Conservation (phyloP, 2,888 invertebrate species). For the Drosophila heteroneura region DNA sequence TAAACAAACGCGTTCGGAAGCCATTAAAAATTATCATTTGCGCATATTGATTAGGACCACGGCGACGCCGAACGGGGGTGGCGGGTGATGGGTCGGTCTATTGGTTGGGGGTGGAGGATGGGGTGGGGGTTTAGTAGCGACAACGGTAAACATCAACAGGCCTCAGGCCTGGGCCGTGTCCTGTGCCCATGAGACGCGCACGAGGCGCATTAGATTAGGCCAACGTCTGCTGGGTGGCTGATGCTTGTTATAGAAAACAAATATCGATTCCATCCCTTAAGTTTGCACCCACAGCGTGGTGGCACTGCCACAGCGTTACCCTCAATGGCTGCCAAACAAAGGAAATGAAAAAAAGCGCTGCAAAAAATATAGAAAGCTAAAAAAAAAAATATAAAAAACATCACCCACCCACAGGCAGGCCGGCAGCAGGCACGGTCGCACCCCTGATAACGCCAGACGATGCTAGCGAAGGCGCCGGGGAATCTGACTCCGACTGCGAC, state of each 20-base stretch:
- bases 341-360: constrained; percentile 69
- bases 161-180: constrained; percentile 26
- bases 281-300: constrained; percentile 66
- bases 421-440: constrained; percentile 22
- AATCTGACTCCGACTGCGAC: constrained; percentile 42
- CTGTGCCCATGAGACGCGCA: constrained; percentile 69
- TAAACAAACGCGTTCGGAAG: constrained; percentile 81
- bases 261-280: constrained; percentile 82
- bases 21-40: constrained; percentile 83
- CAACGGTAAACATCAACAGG: constrained; percentile 59
- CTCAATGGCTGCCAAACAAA: constrained; percentile 81
- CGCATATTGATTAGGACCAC: constrained; percentile 75
- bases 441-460: constrained; percentile 69
- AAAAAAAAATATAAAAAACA: constrained; percentile 58
- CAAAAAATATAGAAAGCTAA: constrained; percentile 43
- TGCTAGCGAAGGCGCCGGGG: constrained; percentile 44
- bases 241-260: constrained; percentile 76
- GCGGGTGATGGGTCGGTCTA: background rate
- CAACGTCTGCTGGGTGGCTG: constrained; percentile 49
- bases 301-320: constrained; percentile 58
- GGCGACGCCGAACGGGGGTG: constrained; percentile 3
- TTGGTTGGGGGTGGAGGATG: background rate
- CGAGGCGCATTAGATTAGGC: constrained; percentile 76
- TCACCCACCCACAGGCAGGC: constrained; percentile 65
- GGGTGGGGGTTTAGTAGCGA: background rate